Base-by-base conservation (phyloP, 2,888 invertebrate species). In the Ophion ventricosus region DNA sequence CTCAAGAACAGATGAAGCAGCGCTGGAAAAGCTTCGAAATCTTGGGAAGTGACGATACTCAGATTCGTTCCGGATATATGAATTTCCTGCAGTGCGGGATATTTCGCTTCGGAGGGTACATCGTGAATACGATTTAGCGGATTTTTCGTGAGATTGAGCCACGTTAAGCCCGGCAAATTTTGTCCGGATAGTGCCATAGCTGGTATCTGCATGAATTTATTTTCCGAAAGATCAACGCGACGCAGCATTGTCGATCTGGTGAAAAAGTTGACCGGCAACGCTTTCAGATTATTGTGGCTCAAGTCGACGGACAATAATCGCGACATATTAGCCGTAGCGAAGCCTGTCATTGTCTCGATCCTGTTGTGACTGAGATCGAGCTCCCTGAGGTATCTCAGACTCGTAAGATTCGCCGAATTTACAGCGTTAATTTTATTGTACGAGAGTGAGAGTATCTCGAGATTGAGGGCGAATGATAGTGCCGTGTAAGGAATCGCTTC, bases 81-180 rank as follows among this genome's bases (percentile, higher is more conserved):
- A 80, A 97, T 94, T 93, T 97, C 97, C 92, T 97, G 96, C 5
- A 97, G 94, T 56, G 96, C 94, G 2, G 97, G 96, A 94, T 97
- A 97, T 90, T 96, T 95, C 87, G 96, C 96, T 73, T 96, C 95
- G 56, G 96, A 95, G 88, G 95, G 95, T 90, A 96, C 95, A 88
- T 96, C 96, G 90, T 97, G 95, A 86, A 97, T 96, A 88, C 96
- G 95, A 64, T 95, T 95, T 77, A 98, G 94, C 0, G 97, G 96
- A 93, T 98, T 98, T 5, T 95, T 96, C n/a, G 97, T 97, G 88
- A 98, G 94, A 92, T 98, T 98, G 1, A 98, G 93, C 94, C 96
- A 96, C 2, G 95, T 95, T 0, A 98, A 93, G 0, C 95, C 95
- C 0, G 96, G 96, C 49, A 97, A 94, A 81, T 96, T 96, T 63